Evolutionary conservation across 2,113 vertebrate genomes (phyloP).

Genomic region (Vulpes vulpes): DNA sequence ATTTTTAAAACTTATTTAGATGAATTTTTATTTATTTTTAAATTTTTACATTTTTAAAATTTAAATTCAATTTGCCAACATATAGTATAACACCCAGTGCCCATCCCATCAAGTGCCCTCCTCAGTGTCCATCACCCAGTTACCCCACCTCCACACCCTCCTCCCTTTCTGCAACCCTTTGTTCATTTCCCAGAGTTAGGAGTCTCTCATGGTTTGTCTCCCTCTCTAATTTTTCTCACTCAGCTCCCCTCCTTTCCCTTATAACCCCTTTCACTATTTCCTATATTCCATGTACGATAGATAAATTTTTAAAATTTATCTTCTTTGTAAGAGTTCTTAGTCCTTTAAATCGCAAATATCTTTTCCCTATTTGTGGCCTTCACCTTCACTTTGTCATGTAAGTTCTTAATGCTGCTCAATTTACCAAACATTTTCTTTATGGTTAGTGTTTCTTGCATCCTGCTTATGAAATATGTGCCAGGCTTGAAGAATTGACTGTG

Average conservation of each 20-base stretch:
- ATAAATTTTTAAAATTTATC: not conserved
- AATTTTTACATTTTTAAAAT: not conserved
- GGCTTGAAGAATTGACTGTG: not conserved
- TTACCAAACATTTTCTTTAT: not conserved
- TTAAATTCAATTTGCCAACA: no score
- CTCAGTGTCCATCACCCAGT: no score
- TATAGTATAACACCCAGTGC: no score
- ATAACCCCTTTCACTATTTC: no score
- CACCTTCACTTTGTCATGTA: not conserved
- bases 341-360: not conserved
- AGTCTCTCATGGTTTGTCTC: no score
- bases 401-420: not conserved
- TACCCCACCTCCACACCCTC: no score
- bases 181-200: no score
- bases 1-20: not conserved
- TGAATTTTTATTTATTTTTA: not conserved
- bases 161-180: no score
- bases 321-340: not conserved
- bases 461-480: not conserved
- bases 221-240: no score
- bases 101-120: no score
- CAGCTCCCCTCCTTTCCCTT: no score
- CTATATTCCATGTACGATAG: no score
- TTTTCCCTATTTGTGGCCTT: not conserved
- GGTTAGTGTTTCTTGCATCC: not conserved